Evolutionary conservation across 2,797 vertebrate species (phyloP).

Genomic region (Notamacropus eugenii): DNA sequence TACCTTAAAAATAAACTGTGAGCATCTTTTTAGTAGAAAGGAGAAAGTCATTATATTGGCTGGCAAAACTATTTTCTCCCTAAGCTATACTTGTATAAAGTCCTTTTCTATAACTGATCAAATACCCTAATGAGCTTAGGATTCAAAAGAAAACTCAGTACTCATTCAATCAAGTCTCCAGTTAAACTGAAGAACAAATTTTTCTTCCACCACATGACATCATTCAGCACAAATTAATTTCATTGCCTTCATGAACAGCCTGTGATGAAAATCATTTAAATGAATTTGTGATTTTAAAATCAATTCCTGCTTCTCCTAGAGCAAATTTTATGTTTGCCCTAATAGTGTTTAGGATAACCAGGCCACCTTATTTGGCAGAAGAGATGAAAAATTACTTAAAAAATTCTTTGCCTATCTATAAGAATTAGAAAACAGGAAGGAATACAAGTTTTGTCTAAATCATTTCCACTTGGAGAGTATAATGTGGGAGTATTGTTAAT

Average conservation of each 20-base stretch:
- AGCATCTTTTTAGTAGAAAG: background rate
- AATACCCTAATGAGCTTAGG: background rate
- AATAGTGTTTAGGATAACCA: constrained; percentile 27
- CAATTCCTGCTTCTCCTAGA: constrained; percentile 24
- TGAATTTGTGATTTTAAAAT: constrained; percentile 42
- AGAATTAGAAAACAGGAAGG: constrained; percentile 32
- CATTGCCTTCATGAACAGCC: constrained; percentile 14
- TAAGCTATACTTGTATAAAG: background rate
- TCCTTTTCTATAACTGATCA: background rate
- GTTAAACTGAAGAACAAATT: constrained; percentile 1
- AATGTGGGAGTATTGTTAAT: constrained; percentile 25
- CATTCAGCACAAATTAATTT: constrained; percentile 30
- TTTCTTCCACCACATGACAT: constrained; percentile 6
- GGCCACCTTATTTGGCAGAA: constrained; percentile 18
- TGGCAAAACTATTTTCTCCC: constrained; percentile 27
- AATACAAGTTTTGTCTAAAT: constrained; percentile 5
- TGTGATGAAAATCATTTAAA: constrained; percentile 4
- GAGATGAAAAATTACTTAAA: background rate
- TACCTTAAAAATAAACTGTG: background rate
- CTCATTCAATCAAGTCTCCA: background rate
- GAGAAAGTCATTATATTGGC: background rate
- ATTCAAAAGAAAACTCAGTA: background rate
- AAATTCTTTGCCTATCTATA: background rate
- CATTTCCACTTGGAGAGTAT: background rate
- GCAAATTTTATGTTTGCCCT: background rate